Percentiles rank a stretch among this genome's conserved stretches.
These are phyloP conservation scores for Drosophila pallidifrons DNA, from an alignment of 1,140 invertebrate genomes.

Conservation along the genomic window DNA sequence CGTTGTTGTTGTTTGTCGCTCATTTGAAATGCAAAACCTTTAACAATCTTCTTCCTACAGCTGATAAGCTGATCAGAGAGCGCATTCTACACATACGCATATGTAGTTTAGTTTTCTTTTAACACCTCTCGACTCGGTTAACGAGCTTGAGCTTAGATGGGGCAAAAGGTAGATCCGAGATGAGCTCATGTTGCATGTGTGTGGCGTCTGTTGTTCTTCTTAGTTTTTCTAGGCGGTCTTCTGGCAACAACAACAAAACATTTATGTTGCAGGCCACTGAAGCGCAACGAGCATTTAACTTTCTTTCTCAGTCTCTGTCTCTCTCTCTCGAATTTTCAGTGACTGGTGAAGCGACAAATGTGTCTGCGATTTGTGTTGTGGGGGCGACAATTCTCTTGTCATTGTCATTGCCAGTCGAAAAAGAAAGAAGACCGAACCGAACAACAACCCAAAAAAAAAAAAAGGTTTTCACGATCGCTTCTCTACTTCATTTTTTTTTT, in stretches of 20 bases:
- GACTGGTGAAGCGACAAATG: constrained; percentile 76
- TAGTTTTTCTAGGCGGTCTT: constrained; percentile 25
- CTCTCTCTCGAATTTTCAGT: constrained; percentile 62
- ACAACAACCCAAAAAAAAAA: background rate
- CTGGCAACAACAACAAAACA: constrained; percentile 3
- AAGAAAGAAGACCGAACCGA: background rate
- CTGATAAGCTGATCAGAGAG: constrained; percentile 65
- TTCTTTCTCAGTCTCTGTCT: constrained; percentile 10
- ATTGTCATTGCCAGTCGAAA: constrained; percentile 28
- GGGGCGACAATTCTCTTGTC: constrained; percentile 55
- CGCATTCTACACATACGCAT: too few relatives aligned
- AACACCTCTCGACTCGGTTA: constrained; percentile 52
- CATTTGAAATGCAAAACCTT: constrained; percentile 75
- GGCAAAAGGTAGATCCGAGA: constrained; percentile 7
- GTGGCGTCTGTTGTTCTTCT: constrained; percentile 25
- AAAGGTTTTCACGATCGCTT: constrained; percentile 43
- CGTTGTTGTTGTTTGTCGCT: constrained; percentile 22
- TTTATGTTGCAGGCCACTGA: constrained; percentile 21
- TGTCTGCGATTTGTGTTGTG: constrained; percentile 55
- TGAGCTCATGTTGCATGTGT: constrained; percentile 37
- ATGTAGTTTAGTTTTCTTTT: constrained; percentile 44
- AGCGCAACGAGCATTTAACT: constrained; percentile 40
- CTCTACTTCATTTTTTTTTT: background rate
- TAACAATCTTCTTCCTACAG: constrained; percentile 31
- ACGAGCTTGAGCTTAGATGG: constrained; percentile 33